Conservation (phyloP, 2,797 vertebrate species). For the Poecile montanus region DNA sequence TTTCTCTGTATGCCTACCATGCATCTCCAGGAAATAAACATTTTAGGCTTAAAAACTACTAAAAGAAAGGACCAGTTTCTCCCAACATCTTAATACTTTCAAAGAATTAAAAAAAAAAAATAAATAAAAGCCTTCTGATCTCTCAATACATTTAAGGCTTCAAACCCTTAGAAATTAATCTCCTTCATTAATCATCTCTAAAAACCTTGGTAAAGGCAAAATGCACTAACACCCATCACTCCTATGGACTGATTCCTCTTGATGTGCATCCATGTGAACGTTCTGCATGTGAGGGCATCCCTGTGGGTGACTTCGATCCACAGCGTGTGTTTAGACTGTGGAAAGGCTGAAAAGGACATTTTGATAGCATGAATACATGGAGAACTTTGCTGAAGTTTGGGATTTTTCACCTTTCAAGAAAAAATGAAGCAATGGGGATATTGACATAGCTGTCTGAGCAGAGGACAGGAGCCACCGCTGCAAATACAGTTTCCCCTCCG, state of each 20-base stretch:
- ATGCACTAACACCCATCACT: not conserved
- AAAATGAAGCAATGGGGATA: not conserved
- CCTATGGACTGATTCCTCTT: not conserved
- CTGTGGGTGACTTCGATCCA: not conserved
- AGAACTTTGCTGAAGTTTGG: not conserved
- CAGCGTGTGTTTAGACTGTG: not conserved
- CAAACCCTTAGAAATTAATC: not conserved
- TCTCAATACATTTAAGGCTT: not conserved
- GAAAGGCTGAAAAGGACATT: not conserved
- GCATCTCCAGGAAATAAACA: not conserved
- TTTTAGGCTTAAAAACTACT: not conserved
- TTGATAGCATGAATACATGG: not conserved
- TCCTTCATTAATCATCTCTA: not conserved
- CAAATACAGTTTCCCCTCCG: constrained; percentile 60
- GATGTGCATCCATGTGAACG: not conserved
- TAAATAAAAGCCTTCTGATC: not conserved
- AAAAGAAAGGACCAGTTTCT: not conserved
- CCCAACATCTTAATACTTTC: not conserved
- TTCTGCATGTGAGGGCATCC: not conserved
- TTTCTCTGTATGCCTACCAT: not conserved
- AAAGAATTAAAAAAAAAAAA: not conserved
- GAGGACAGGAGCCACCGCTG: constrained; percentile 22
- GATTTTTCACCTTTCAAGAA: constrained; percentile 5
- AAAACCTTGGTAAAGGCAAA: not conserved
- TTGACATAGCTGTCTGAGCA: constrained; percentile 26